Evolutionary conservation across 2,797 vertebrate genomes (phyloP), one percentile per base, ranked within the genome.

Genomic region (Thalassophryne amazonica): DNA sequence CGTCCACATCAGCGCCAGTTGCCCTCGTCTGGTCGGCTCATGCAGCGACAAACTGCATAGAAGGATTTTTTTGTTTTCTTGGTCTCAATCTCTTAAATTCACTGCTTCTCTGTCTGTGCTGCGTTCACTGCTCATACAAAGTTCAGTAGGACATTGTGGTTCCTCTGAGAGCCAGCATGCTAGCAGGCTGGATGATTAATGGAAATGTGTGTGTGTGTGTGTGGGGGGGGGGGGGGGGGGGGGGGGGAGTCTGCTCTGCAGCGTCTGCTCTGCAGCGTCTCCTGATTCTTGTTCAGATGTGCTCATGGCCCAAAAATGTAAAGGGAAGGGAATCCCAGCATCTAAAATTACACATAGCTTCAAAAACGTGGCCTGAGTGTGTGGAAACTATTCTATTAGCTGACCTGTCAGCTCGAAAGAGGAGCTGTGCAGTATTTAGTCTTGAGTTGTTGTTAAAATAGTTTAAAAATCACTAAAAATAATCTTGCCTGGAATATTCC

Each of bases 101-200:
- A n/a, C 19, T 52, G 18, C 14, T 10, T 8, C 29, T 2, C 24
- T 35, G 29, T 35, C 28, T 49, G 54, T 31, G 30, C 63, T 54
- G 33, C 58, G 37, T 28, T 55, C 60, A 13, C 43, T 36, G 45
- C 69, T 77, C 56, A 43, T 32, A 42, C 41, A 34, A 60, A 83
- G 82, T 84, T 86, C 83, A 88, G 76, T 85, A 61, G 85, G 82
- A 80, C 78, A 86, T 72, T 24, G 22, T 7, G 69, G 34, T 54
- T 80, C 84, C 79, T 80, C 61, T 29, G 82, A 83, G 80, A 81
- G 45, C 43, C 47, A 55, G 69, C 60, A 56, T 60, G 48, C 58
- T 62, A 69, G 38, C 68, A 50, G 62, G 35, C 63, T n/a, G 40
- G 22, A 41, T 52, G 80, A 80, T 75, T 73, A 67, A 76, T 77